Percentiles rank a stretch among this genome's conserved stretches.
Conservation (phyloP, 2,797 vertebrate genomes). For the Dryobates pubescens region DNA sequence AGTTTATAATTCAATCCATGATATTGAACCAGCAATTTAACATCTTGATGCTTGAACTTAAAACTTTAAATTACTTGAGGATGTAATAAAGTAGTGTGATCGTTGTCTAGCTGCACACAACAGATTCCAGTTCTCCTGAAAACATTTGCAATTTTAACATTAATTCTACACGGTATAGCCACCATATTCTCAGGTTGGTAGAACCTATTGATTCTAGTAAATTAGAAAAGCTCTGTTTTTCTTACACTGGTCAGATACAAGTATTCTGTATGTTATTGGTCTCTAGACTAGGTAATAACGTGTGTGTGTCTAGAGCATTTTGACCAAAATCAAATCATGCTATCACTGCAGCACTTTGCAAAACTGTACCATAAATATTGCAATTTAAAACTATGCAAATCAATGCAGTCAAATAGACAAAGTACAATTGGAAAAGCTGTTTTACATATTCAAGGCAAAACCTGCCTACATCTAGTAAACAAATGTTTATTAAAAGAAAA, state of each 20-base stretch:
- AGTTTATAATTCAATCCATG: not conserved
- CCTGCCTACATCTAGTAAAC: not conserved
- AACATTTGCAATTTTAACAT: not conserved
- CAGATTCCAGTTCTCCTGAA: not conserved
- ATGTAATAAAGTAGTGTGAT: not conserved
- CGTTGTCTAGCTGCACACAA: not conserved
- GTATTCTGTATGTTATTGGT: not conserved
- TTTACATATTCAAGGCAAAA: not conserved
- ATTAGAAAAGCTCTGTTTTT: not conserved
- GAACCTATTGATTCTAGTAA: not conserved
- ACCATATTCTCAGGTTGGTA: not conserved
- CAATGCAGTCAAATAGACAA: not conserved
- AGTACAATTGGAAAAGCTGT: not conserved
- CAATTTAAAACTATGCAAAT: slow-evolving; percentile 6
- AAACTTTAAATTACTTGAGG: not conserved
- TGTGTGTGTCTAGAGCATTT: not conserved
- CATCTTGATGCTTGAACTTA: not conserved
- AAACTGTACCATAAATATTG: slow-evolving; percentile 13
- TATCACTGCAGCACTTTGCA: not conserved
- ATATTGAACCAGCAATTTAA: not conserved
- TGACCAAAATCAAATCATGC: not conserved
- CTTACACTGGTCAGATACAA: not conserved
- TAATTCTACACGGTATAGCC: not conserved
- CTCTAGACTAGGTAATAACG: not conserved
- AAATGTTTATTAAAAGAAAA: not conserved